Evolutionary conservation across 2,113 vertebrate species (phyloP).

Genomic region (Lagopus muta): DNA sequence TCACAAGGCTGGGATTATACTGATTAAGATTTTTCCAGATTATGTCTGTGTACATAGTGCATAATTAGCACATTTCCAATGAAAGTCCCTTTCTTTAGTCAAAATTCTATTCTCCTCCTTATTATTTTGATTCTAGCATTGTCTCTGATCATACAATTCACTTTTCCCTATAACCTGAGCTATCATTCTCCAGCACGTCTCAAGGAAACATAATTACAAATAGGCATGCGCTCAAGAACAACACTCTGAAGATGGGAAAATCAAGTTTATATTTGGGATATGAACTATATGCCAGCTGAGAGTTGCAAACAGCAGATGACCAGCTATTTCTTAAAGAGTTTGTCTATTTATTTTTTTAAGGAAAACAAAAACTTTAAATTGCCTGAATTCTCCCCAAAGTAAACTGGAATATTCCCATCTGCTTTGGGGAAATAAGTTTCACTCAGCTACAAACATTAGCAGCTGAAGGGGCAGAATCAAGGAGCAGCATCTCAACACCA

Average conservation of each 20-base stretch:
- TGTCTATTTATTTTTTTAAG: background rate
- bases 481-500: background rate
- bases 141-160: background rate
- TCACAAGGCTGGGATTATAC: background rate
- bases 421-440: background rate
- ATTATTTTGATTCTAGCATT: background rate
- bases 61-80: background rate
- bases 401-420: background rate
- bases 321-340: background rate
- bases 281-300: background rate
- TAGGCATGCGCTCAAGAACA: accelerated
- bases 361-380: background rate
- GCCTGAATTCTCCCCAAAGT: background rate
- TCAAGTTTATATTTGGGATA: background rate
- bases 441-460: background rate
- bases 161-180: background rate
- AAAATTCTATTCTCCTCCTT: background rate
- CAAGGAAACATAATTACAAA: background rate
- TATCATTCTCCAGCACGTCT: background rate
- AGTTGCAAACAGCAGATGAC: background rate
- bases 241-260: background rate
- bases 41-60: background rate
- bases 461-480: background rate
- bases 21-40: background rate
- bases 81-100: background rate